Evolutionary conservation across 2,797 vertebrate species (phyloP).

Genomic region (Catostomus latipinnis): DNA sequence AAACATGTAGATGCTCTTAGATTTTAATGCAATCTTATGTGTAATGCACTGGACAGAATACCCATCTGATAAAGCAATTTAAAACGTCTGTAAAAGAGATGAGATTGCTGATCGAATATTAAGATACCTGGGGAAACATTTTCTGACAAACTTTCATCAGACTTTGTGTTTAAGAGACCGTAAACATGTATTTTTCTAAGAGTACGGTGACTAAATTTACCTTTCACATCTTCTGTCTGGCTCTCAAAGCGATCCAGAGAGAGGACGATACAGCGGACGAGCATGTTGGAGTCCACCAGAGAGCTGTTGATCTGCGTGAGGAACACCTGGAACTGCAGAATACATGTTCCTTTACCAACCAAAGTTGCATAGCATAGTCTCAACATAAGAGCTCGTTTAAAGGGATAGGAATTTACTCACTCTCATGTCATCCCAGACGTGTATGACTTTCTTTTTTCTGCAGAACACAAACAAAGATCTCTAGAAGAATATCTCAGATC

Average conservation of each 20-base stretch:
- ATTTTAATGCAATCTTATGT: too few species aligned
- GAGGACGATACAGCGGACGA: slow-evolving; percentile 95
- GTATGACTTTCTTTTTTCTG: too few species aligned
- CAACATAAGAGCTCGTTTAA: background rate
- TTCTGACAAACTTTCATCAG: background rate
- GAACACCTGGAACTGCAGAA: slow-evolving; percentile 92
- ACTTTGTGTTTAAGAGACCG: background rate
- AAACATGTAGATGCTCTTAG: background rate
- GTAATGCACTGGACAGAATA: background rate
- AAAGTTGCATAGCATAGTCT: background rate
- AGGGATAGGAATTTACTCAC: too few species aligned
- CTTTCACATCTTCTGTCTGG: slow-evolving; percentile 94
- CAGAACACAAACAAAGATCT: too few species aligned
- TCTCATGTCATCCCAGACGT: too few species aligned
- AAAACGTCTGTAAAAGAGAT: background rate
- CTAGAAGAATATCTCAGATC: too few species aligned
- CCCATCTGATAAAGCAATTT: background rate
- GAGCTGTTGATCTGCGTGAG: slow-evolving; percentile 98
- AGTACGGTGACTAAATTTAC: slow-evolving; percentile 66
- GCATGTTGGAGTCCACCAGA: slow-evolving; percentile 97
- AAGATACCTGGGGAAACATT: background rate
- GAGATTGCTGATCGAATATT: background rate
- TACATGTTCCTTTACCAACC: background rate
- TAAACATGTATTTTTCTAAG: background rate
- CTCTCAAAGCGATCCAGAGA: slow-evolving; percentile 96